Evolutionary conservation across 2,113 vertebrate genomes (phyloP).

Genomic region (Alligator sinensis): DNA sequence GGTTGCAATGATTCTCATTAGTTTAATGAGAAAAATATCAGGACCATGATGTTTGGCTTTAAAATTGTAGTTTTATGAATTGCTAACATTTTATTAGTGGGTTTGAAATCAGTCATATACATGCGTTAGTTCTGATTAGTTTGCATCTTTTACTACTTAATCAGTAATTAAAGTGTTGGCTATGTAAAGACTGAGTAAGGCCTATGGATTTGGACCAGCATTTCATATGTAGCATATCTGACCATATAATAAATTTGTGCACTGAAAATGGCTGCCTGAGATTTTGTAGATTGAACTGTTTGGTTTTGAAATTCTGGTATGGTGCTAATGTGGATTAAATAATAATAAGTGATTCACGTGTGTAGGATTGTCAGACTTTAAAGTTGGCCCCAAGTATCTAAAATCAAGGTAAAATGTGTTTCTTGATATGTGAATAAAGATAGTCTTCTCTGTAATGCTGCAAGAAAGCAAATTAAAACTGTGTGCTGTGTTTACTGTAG

Average conservation of each 20-base stretch:
- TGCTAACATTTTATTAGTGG: neutral
- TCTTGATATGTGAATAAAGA: neutral
- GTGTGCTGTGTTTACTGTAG: neutral
- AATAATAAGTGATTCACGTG: too few species aligned
- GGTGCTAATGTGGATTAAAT: neutral
- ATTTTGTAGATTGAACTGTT: neutral
- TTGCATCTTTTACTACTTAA: neutral
- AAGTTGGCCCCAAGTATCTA: fast-evolving
- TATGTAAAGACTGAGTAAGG: neutral
- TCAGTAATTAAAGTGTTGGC: neutral
- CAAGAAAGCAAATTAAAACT: neutral
- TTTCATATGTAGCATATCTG: neutral
- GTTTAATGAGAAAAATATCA: neutral
- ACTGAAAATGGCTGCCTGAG: neutral
- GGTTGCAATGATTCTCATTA: neutral
- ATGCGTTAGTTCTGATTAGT: neutral
- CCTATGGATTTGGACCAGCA: neutral
- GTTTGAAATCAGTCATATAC: neutral
- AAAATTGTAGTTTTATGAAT: neutral
- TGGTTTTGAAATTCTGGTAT: neutral
- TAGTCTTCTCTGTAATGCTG: neutral
- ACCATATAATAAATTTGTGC: neutral
- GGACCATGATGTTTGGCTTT: neutral
- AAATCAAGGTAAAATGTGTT: neutral
- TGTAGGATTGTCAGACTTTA: neutral